phyloP scores from a whole-genome alignment of 2,113 vertebrate genomes.

The Tichodroma muraria region DNA sequence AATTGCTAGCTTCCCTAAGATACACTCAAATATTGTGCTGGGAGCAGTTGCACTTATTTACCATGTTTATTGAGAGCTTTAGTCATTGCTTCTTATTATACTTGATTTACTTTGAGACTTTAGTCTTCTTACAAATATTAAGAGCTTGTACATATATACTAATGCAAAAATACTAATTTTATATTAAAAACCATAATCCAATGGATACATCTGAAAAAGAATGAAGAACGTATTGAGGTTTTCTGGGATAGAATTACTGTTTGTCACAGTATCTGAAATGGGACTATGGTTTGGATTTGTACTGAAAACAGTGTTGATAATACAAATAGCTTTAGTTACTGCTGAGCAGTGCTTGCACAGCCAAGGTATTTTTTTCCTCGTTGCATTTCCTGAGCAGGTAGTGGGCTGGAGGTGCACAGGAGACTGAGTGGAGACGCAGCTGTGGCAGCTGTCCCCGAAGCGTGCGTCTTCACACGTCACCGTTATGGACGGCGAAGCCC shows the following conservation, averaged over 20 bases:
- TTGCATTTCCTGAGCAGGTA: rapidly evolving
- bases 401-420: background rate
- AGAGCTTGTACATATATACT: background rate
- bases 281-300: background rate
- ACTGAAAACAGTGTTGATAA: background rate
- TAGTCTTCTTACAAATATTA: background rate
- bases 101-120: background rate
- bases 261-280: background rate
- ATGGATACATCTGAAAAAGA: background rate
- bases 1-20: background rate
- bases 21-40: background rate
- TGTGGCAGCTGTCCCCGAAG: background rate
- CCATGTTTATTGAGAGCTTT: background rate
- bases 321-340: background rate
- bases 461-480: background rate
- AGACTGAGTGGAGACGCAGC: background rate
- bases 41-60: background rate
- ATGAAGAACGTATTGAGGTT: background rate
- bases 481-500: rapidly evolving
- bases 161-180: background rate
- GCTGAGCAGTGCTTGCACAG: background rate
- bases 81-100: background rate
- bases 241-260: background rate
- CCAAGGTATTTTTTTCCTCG: background rate
- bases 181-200: background rate